phyloP scores from a whole-genome alignment of 2,797 vertebrate genomes.

The Lindbergichthys nudifrons region DNA sequence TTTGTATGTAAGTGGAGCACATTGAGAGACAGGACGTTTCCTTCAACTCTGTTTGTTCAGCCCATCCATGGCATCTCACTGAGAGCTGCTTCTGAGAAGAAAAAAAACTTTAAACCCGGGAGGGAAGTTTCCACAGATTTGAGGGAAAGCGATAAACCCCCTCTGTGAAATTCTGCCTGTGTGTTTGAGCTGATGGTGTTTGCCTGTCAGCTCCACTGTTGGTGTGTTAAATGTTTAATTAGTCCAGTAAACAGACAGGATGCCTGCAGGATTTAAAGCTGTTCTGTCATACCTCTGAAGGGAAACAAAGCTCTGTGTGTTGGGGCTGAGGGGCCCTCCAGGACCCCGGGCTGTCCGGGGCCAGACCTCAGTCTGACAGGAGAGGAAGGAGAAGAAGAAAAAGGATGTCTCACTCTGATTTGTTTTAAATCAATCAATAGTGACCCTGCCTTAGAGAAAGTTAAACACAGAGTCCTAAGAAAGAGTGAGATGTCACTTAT shows the following conservation, averaged over 20 bases:
- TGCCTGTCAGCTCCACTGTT: conserved; percentile 53
- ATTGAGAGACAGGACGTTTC: no score
- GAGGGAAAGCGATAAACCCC: no score
- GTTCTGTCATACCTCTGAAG: no score
- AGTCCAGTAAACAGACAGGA: conserved; percentile 29
- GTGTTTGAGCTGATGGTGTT: conserved; percentile 38
- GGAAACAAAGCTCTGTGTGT: no score
- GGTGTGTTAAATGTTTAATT: conserved; percentile 65
- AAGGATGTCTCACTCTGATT: not conserved
- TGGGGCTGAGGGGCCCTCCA: conserved; percentile 30
- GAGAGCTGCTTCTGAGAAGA: no score
- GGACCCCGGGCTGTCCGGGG: conserved; percentile 27
- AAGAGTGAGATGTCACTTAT: not conserved
- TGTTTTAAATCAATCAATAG: not conserved
- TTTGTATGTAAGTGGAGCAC: no score
- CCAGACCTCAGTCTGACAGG: not conserved
- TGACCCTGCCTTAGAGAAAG: not conserved
- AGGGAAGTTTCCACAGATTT: no score
- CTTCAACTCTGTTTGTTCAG: no score
- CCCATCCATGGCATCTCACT: no score
- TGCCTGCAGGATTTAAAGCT: not conserved
- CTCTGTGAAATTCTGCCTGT: conserved; percentile 48
- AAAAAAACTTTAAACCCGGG: no score
- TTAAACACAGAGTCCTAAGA: not conserved
- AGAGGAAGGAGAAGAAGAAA: not conserved